phyloP scores from a whole-genome alignment of 2,797 vertebrate genomes.

The Gymnoscopelus microlampas region DNA sequence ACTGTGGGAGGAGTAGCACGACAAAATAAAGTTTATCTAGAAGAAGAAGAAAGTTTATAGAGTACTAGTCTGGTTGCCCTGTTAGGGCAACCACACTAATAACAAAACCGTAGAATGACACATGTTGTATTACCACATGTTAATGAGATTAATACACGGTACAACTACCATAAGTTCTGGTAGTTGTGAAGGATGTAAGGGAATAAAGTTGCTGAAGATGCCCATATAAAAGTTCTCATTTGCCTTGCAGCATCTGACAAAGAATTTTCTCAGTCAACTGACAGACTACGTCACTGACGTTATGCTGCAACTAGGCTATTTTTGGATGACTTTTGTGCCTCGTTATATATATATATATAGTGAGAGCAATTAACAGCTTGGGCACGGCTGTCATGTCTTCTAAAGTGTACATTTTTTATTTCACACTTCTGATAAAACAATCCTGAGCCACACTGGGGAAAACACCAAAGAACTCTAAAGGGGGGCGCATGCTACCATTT shows the following conservation, averaged over 20 bases:
- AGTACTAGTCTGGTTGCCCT: too few species aligned
- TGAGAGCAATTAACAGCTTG: conserved; percentile 57
- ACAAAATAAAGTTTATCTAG: too few species aligned
- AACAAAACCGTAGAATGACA: background rate
- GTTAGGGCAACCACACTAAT: too few species aligned
- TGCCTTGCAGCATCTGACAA: conserved; percentile 5
- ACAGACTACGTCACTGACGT: conserved; percentile 33
- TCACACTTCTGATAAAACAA: conserved; percentile 33
- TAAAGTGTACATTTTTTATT: conserved; percentile 31
- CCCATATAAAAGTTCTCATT: background rate
- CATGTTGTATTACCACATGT: too few species aligned
- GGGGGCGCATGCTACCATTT: too few species aligned
- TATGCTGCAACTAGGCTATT: conserved; percentile 44
- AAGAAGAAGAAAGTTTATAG: too few species aligned
- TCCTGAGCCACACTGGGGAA: conserved; percentile 14
- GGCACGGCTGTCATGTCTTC: conserved; percentile 19
- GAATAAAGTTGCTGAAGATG: background rate
- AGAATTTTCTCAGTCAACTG: conserved; percentile 7
- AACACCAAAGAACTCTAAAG: conserved; percentile 6
- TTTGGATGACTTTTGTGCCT: conserved; percentile 30
- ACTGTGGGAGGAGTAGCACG: too few species aligned
- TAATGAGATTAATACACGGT: too few species aligned
- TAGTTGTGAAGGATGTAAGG: too few species aligned
- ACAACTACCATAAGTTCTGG: too few species aligned
- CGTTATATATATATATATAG: conserved; percentile 24